Conservation (phyloP, 2,797 vertebrate genomes). For the Hydrophis major region DNA sequence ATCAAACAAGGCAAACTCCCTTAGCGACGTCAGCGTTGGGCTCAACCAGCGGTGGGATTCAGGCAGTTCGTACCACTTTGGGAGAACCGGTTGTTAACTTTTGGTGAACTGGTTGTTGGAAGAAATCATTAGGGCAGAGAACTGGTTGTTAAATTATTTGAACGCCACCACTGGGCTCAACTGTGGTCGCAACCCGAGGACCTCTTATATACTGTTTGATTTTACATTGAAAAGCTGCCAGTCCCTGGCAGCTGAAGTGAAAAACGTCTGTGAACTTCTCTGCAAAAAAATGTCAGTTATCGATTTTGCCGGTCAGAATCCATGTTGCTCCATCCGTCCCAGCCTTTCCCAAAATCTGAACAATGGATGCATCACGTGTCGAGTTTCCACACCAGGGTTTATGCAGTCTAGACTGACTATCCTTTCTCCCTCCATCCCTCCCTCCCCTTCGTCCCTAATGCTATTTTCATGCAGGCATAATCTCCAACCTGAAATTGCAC, state of each 20-base stretch:
- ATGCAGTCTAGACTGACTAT: neutral
- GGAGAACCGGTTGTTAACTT: too few species aligned
- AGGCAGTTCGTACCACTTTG: too few species aligned
- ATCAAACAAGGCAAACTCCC: too few species aligned
- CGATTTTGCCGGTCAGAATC: neutral
- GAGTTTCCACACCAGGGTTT: neutral
- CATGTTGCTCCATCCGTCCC: neutral
- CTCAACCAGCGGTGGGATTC: too few species aligned
- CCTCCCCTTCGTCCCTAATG: neutral
- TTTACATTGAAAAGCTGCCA: neutral
- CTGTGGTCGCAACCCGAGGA: too few species aligned
- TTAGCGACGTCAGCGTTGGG: too few species aligned
- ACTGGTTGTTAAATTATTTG: too few species aligned
- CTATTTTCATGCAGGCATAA: neutral
- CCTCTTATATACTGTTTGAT: neutral
- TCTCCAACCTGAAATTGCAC: conserved; percentile 10
- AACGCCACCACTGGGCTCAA: too few species aligned
- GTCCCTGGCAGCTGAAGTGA: neutral
- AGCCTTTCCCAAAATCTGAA: neutral
- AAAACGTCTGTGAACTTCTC: neutral
- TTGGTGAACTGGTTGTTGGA: too few species aligned
- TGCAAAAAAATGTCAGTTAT: neutral
- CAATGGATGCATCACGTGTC: neutral
- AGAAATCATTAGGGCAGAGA: too few species aligned
- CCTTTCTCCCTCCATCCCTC: too few species aligned